Base-by-base conservation (phyloP, 2,888 invertebrate genomes). In the Sinohyriopsis cumingii region DNA sequence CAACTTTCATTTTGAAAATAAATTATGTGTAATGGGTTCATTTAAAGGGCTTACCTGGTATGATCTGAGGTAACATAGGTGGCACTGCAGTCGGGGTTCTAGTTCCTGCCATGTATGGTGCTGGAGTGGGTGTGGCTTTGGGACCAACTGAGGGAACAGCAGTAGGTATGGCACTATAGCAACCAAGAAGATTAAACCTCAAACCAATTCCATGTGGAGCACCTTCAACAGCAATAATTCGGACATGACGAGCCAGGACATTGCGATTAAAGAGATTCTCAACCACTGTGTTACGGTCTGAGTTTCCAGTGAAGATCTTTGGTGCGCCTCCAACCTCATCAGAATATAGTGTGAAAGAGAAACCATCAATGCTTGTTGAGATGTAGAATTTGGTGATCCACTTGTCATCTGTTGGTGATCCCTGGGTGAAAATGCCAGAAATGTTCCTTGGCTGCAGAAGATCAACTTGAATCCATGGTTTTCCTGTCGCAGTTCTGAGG, bases 391-490 rank as follows among this genome's bases (percentile, higher is more conserved):
- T 69, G 7, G 78, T 71, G 15, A 81, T 74, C 84, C 84, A 86
- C 63, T 77, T 76, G 45, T 83, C 78, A 12, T 71, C 64, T 18
- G 75, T 68, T 3, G 82, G 79, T n/a, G 82, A 77, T 9, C 86
- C 86, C 69, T 86, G 85, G 5, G 84, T 85, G 33, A 84, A 70
- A 53, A 86, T 70, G 5, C 84, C 84, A 5, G 82, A 79, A 53
- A 86, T 72, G 19, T 75, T 63, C 68, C 77, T 73, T 3, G 85
- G 82, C 24, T 72, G 60, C 18, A 76, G 72, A 68, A 85, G 78
- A 63, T 86, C 83, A 20, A 86, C 82, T 65, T 84, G 81, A n/a
- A 83, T 81, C 84, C 84, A 86, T 65, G 80, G 79, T 57, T 82
- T 76, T 9, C 77, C 78, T 22, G 77, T 66, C 28, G 66, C 67